A percentile compares a stretch with the other conserved stretches of the same genome.
Conservation (phyloP, 2,797 vertebrate species). For the Cuniculus paca region DNA sequence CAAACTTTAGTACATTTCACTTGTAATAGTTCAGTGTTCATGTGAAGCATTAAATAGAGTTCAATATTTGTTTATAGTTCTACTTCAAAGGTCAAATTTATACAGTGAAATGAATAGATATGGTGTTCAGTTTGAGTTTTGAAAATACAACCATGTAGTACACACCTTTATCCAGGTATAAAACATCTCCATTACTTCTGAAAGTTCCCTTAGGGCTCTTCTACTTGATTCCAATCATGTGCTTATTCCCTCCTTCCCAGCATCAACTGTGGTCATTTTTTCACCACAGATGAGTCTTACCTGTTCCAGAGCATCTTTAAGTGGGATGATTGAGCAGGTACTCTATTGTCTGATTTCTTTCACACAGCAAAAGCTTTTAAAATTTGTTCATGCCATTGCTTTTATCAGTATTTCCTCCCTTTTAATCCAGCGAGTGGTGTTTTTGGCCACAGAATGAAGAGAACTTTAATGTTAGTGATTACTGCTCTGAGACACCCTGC, state of each 20-base stretch:
- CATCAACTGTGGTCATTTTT: background rate
- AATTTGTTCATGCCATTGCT: background rate
- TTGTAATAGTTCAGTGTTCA: background rate
- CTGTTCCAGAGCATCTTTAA: background rate
- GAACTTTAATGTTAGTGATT: background rate
- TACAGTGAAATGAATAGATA: background rate
- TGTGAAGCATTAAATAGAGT: background rate
- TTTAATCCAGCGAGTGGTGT: background rate
- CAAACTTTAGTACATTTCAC: background rate
- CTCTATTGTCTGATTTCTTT: background rate
- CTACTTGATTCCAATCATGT: background rate
- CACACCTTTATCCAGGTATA: background rate
- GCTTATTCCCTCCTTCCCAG: no score
- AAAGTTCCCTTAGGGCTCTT: background rate
- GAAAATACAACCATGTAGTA: background rate
- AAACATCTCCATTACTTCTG: background rate
- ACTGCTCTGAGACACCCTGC: background rate
- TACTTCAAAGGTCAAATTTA: background rate
- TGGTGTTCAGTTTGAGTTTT: background rate
- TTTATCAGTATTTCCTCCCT: background rate
- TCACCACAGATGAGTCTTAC: background rate
- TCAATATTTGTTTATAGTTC: background rate
- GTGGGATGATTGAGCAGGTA: no score
- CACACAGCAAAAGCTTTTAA: background rate
- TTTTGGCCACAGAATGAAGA: background rate